Conservation (phyloP, 2,113 vertebrate genomes). For the Chrysochloris asiatica region DNA sequence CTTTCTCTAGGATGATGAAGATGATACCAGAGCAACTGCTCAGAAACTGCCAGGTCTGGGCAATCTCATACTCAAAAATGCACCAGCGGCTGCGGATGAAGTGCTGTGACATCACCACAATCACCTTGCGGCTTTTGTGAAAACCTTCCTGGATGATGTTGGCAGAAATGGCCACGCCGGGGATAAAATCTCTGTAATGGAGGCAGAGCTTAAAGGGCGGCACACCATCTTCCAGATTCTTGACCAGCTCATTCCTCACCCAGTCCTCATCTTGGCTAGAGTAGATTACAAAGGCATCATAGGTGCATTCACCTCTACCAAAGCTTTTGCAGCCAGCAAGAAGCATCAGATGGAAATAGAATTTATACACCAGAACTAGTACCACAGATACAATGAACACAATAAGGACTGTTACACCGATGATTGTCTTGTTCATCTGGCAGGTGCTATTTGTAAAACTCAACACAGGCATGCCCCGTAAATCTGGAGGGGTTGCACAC, state of each 20-base stretch:
- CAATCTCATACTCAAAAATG: constrained; percentile 87
- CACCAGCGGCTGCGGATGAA: constrained; percentile 89
- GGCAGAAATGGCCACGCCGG: constrained; percentile 84
- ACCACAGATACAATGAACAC: not conserved
- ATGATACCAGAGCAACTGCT: constrained; percentile 83
- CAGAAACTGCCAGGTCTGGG: constrained; percentile 88
- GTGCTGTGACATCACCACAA: constrained; percentile 83
- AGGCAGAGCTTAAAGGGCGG: constrained; percentile 85
- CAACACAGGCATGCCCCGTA: constrained; percentile 44
- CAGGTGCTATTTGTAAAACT: constrained; percentile 79
- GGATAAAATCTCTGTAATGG: constrained; percentile 86
- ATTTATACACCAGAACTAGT: constrained; percentile 81
- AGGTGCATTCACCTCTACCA: constrained; percentile 73
- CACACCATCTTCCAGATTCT: constrained; percentile 83
- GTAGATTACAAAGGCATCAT: constrained; percentile 88
- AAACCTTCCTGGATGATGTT: constrained; percentile 89
- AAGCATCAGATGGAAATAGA: constrained; percentile 86
- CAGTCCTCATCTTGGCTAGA: constrained; percentile 88
- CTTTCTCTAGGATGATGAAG: constrained; percentile 83
- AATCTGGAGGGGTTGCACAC: constrained; percentile 66
- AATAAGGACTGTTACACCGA: not conserved
- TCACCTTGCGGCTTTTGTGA: constrained; percentile 86
- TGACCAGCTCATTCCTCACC: constrained; percentile 86
- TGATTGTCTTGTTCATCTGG: not conserved
- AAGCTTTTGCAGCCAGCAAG: constrained; percentile 79